phyloP scores from a whole-genome alignment of 2,113 vertebrate species.

The Electrona antarctica region DNA sequence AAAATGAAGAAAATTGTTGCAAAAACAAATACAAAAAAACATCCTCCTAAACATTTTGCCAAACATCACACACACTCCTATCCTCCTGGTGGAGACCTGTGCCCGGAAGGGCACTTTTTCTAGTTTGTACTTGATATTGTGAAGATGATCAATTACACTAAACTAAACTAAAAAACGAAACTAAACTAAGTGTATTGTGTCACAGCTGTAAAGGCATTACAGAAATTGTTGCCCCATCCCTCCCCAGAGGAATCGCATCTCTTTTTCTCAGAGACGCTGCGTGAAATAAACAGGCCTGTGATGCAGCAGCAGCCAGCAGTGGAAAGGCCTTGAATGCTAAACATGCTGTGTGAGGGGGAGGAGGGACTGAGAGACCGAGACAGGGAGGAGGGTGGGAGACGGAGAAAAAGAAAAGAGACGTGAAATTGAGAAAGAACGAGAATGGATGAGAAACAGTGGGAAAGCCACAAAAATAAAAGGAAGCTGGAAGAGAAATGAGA shows the following conservation, averaged over 20 bases:
- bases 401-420: slow-evolving; percentile 25
- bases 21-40: too few relatives aligned
- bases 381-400: slow-evolving; percentile 7
- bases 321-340: slow-evolving; percentile 74
- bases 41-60: too few relatives aligned
- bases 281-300: slow-evolving; percentile 70
- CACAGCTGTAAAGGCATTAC: slow-evolving; percentile 28
- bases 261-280: slow-evolving; percentile 46
- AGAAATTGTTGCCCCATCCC: slow-evolving; percentile 41
- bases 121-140: too few relatives aligned
- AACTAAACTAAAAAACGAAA: too few relatives aligned
- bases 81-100: too few relatives aligned
- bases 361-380: slow-evolving; percentile 10
- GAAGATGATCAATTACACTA: too few relatives aligned
- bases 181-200: slow-evolving; percentile 7
- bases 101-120: too few relatives aligned
- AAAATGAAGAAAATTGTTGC: too few relatives aligned
- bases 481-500: slow-evolving; percentile 14
- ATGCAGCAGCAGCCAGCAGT: slow-evolving; percentile 55
- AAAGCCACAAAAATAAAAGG: slow-evolving; percentile 52
- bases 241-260: slow-evolving; percentile 44
- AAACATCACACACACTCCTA: too few relatives aligned
- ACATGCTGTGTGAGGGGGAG: slow-evolving; percentile 57
- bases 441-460: slow-evolving; percentile 21
- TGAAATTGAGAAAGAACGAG: slow-evolving; percentile 34